Percentiles rank a stretch among this genome's conserved stretches.
Conservation (phyloP, 1,140 invertebrate species). For the Laupala kohalensis region DNA sequence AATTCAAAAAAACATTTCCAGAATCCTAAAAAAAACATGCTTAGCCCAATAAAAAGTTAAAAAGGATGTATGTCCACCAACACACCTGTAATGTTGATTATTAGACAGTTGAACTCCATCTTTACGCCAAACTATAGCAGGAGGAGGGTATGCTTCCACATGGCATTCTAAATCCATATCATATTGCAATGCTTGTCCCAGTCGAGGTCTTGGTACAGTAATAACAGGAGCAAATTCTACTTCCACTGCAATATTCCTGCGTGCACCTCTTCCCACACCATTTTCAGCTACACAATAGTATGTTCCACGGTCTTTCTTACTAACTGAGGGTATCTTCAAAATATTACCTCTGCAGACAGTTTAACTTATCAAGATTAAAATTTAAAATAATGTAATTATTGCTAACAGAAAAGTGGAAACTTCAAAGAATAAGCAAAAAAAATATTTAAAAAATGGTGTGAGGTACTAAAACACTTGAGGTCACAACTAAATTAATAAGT, state of each 20-base stretch:
- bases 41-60: not conserved
- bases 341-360: conserved; percentile 55
- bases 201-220: conserved; percentile 58
- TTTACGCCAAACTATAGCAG: conserved; percentile 76
- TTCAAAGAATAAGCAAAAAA: not conserved
- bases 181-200: conserved; percentile 79
- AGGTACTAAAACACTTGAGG: too few species aligned
- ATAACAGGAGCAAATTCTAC: conserved; percentile 80
- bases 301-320: conserved; percentile 78
- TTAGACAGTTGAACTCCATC: conserved; percentile 66
- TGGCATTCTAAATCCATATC: conserved; percentile 88
- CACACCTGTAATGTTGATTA: conserved; percentile 71
- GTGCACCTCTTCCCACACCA: conserved; percentile 67
- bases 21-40: not conserved
- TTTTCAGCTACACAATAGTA: conserved; percentile 92
- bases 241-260: conserved; percentile 73
- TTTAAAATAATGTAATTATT: not conserved
- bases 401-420: not conserved
- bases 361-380: not conserved
- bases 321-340: conserved; percentile 64
- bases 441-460: not conserved
- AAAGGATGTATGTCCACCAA: not conserved
- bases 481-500: not conserved
- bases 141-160: conserved; percentile 81
- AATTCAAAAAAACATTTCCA: too few species aligned